These are phyloP conservation scores for Vanessa tameamea DNA, from an alignment of 1,140 invertebrate genomes.

Conservation along the genomic window DNA sequence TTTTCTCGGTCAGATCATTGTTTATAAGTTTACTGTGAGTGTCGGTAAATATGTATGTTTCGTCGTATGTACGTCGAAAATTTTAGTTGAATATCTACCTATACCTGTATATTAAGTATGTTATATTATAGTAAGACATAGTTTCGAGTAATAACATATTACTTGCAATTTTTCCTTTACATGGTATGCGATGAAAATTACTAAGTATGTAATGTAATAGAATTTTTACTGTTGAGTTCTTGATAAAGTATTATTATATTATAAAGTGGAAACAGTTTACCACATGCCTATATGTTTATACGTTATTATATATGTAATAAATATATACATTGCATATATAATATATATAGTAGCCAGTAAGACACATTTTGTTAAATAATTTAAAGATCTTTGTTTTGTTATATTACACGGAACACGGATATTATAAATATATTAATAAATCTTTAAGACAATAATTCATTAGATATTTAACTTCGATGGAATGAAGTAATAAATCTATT, in stretches of 20 bases:
- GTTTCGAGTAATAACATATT: neutral
- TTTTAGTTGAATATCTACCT: neutral
- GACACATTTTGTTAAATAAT: no score
- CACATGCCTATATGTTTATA: no score
- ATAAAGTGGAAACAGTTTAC: neutral
- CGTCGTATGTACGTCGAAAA: neutral
- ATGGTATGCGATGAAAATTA: slow-evolving; percentile 12
- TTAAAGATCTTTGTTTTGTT: no score
- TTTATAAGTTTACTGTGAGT: slow-evolving; percentile 28
- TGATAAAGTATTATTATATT: slow-evolving; percentile 16
- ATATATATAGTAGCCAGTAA: no score
- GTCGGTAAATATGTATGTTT: neutral
- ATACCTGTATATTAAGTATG: no score
- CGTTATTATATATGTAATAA: no score
- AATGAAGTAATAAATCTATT: no score
- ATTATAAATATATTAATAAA: no score
- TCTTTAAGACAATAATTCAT: no score
- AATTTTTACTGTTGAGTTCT: slow-evolving; percentile 14
- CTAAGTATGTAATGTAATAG: neutral
- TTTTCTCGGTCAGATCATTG: slow-evolving; percentile 31
- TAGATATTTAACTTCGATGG: no score
- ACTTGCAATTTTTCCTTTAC: slow-evolving; percentile 2
- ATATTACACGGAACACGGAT: no score
- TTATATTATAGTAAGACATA: slow-evolving; percentile 9
- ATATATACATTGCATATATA: no score